These are phyloP conservation scores for Microctonus hyperodae DNA, from an alignment of 2,888 invertebrate genomes.

Conservation along the genomic window DNA sequence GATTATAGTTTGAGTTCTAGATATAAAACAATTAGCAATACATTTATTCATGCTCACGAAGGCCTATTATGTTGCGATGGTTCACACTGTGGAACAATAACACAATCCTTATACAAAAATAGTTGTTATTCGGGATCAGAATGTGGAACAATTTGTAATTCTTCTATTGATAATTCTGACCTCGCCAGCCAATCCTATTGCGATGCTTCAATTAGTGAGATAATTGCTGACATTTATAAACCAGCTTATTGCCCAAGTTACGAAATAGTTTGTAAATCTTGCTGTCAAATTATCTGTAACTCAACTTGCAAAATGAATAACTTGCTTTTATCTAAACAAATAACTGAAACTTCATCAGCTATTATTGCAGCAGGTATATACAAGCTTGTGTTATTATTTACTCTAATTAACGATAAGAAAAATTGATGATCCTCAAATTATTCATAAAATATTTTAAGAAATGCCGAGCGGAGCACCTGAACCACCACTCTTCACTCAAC, in stretches of 20 bases:
- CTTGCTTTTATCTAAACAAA: neutral
- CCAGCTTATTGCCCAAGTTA: neutral
- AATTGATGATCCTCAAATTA: neutral
- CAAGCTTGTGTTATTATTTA: neutral
- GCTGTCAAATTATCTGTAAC: conserved; percentile 10
- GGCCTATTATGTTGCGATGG: neutral
- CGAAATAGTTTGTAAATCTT: neutral
- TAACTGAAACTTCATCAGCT: conserved; percentile 7
- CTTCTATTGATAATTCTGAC: neutral
- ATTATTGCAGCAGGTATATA: neutral
- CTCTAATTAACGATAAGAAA: neutral
- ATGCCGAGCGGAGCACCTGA: conserved; percentile 78
- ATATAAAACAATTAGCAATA: neutral
- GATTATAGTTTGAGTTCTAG: neutral
- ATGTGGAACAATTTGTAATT: conserved; percentile 14
- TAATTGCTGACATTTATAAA: conserved; percentile 9
- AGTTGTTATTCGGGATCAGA: neutral
- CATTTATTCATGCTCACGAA: neutral
- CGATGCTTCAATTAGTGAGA: too few relatives aligned
- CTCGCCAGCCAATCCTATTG: too few relatives aligned
- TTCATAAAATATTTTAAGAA: conserved; percentile 66
- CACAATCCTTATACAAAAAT: neutral
- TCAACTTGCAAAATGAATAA: conserved; percentile 3
- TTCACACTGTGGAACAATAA: conserved; percentile 4
- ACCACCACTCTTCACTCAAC: conserved; percentile 86